Evolutionary conservation across 2,113 vertebrate genomes (phyloP).

Genomic region (Hepsetus odoe): DNA sequence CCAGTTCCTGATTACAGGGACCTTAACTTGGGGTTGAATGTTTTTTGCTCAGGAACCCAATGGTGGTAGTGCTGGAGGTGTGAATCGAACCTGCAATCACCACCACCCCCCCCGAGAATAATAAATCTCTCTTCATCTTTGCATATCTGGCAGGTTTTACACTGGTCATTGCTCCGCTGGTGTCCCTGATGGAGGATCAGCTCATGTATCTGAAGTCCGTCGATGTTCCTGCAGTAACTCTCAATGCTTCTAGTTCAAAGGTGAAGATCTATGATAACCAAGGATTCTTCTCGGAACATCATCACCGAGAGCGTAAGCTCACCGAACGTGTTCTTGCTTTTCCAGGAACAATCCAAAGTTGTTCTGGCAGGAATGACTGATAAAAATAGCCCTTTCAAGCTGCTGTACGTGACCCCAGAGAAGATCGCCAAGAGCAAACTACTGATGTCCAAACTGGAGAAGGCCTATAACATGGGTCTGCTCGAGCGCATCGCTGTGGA

Average conservation of each 20-base stretch:
- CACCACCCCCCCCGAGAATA: too few relatives aligned
- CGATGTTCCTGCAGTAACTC: conserved; percentile 79
- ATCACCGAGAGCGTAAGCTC: background rate
- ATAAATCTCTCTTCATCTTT: conserved; percentile 16
- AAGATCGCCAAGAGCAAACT: conserved; percentile 97
- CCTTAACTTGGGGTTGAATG: too few relatives aligned
- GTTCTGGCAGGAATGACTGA: conserved; percentile 85
- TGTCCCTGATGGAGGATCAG: conserved; percentile 98
- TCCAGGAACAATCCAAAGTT: conserved; percentile 87
- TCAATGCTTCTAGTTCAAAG: conserved; percentile 91
- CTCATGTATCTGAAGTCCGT: conserved; percentile 90
- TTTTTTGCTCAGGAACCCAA: too few relatives aligned
- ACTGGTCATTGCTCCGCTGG: conserved; percentile 88
- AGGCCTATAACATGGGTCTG: conserved; percentile 83
- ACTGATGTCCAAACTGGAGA: conserved; percentile 96
- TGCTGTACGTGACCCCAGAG: conserved; percentile 96
- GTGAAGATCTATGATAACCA: too few relatives aligned
- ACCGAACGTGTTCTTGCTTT: background rate
- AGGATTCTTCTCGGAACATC: background rate
- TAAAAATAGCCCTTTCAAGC: conserved; percentile 79
- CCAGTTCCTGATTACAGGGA: too few relatives aligned
- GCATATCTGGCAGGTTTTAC: conserved; percentile 84
- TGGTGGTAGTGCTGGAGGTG: too few relatives aligned
- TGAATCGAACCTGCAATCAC: too few relatives aligned
- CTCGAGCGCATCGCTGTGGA: conserved; percentile 89